Percentiles rank a stretch among this genome's conserved stretches.
Evolutionary conservation across 2,113 vertebrate species (phyloP).

Genomic region (Poicephalus gulielmi): DNA sequence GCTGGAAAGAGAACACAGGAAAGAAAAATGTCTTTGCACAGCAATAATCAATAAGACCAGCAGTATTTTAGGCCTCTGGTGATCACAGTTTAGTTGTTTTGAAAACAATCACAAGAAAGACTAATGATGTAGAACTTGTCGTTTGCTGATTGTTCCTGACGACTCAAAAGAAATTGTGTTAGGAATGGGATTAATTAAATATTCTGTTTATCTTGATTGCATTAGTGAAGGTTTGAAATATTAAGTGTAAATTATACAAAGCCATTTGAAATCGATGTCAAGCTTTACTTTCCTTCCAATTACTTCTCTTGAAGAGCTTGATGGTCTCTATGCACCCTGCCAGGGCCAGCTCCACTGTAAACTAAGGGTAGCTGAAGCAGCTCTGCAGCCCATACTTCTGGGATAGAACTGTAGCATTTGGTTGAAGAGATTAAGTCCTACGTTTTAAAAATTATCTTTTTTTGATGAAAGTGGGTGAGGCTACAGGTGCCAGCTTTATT

Average conservation of each 20-base stretch:
- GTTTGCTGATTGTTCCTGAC: background rate
- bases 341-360: background rate
- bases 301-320: background rate
- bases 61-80: constrained; percentile 25
- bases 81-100: constrained; percentile 41
- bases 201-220: background rate
- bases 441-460: background rate
- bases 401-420: background rate
- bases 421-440: background rate
- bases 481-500: background rate
- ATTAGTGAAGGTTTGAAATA: background rate
- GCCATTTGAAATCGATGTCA: background rate
- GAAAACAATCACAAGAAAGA: constrained; percentile 12
- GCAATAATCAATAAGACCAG: constrained; percentile 43
- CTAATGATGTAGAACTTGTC: constrained; percentile 39
- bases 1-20: background rate
- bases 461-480: background rate
- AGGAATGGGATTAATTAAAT: constrained; percentile 26
- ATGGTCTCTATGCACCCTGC: background rate
- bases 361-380: background rate
- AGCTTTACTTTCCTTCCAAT: background rate
- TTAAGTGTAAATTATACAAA: background rate
- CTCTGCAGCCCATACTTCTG: background rate
- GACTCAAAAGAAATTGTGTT: background rate
- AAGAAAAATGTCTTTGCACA: constrained; percentile 46